Percentiles rank a stretch among this genome's conserved stretches.
Conservation (phyloP, 1,140 invertebrate species). For the Antheraea pernyi region DNA sequence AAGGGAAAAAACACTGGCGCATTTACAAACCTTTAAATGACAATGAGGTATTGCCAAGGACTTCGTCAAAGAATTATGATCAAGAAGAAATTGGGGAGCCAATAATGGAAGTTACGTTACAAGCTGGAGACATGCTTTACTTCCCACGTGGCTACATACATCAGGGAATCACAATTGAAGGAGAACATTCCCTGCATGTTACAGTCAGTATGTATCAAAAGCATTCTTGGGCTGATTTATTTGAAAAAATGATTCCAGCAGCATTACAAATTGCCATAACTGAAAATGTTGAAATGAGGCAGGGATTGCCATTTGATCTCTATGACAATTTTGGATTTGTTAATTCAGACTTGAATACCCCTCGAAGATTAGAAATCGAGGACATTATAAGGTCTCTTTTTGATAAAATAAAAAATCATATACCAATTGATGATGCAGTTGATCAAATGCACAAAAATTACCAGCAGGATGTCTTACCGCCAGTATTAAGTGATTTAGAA, state of each 20-base stretch:
- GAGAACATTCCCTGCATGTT: constrained; percentile 93
- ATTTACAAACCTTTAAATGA: constrained; percentile 88
- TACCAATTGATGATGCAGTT: constrained; percentile 89
- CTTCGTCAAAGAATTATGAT: constrained; percentile 91
- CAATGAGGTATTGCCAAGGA: constrained; percentile 86
- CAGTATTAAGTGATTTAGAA: constrained; percentile 85
- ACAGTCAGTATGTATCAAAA: constrained; percentile 96
- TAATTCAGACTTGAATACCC: constrained; percentile 77
- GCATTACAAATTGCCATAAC: constrained; percentile 87
- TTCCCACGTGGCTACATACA: constrained; percentile 96
- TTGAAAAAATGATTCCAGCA: constrained; percentile 89
- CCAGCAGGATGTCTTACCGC: constrained; percentile 93
- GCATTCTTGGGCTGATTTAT: constrained; percentile 93
- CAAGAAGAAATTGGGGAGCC: constrained; percentile 89
- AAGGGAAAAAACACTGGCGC: constrained; percentile 97
- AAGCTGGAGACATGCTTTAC: constrained; percentile 95
- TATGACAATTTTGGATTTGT: constrained; percentile 86
- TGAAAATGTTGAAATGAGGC: constrained; percentile 86
- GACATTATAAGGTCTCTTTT: constrained; percentile 83
- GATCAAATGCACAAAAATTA: constrained; percentile 92
- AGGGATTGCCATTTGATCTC: constrained; percentile 90
- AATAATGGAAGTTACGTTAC: constrained; percentile 89
- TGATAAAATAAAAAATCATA: constrained; percentile 81
- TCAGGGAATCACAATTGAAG: constrained; percentile 88
- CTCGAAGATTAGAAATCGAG: constrained; percentile 79